Percentiles rank a stretch among this genome's conserved stretches.
These are phyloP conservation scores for Camelus dromedarius DNA, from an alignment of 2,113 vertebrate species.

Conservation along the genomic window DNA sequence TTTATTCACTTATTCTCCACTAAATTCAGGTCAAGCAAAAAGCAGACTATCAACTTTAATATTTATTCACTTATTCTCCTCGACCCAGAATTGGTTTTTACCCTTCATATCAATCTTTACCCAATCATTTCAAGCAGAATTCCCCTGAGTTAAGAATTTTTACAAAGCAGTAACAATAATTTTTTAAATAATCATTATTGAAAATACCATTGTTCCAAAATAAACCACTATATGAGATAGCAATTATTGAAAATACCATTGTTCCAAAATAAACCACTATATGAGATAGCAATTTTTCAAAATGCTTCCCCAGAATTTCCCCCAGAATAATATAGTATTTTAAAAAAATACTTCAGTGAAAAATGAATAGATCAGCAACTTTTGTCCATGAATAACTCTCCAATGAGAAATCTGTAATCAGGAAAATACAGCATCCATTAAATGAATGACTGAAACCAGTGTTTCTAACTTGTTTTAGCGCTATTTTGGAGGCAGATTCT, in stretches of 20 bases:
- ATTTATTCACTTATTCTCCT: background rate
- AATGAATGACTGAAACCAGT: background rate
- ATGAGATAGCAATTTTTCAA: background rate
- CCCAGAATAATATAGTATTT: background rate
- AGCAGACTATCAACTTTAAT: background rate
- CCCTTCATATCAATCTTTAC: background rate
- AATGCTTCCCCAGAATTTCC: background rate
- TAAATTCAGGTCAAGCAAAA: background rate
- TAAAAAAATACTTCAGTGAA: background rate
- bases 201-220: background rate
- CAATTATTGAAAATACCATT: background rate
- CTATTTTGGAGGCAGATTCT: background rate
- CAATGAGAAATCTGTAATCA: background rate
- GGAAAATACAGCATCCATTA: background rate
- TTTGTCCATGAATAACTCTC: background rate
- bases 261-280: background rate
- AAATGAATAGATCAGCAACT: background rate
- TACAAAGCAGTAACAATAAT: background rate
- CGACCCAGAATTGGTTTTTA: background rate
- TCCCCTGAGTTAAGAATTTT: background rate
- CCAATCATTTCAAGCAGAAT: background rate
- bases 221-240: background rate
- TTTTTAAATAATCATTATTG: conserved; percentile 7
- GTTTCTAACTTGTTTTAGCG: background rate
- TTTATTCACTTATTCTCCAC: background rate